Conservation (phyloP, 1,140 invertebrate species). For the Drosophila lowei region DNA sequence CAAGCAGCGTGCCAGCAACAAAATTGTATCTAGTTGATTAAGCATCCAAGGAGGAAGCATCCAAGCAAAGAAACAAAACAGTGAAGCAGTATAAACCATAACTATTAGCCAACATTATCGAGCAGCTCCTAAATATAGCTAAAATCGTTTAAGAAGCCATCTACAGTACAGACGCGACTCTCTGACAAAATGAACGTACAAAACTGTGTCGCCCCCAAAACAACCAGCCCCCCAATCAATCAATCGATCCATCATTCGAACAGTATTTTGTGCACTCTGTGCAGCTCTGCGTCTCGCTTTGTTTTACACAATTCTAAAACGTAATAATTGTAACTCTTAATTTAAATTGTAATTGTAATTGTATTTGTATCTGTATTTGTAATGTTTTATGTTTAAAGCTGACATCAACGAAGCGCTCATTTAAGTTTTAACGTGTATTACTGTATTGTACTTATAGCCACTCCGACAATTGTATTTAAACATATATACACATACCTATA, state of each 20-base stretch:
- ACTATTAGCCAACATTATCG: constrained; percentile 45
- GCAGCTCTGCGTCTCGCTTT: constrained; percentile 57
- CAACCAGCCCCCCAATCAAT: not conserved
- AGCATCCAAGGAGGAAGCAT: constrained; percentile 37
- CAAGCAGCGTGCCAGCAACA: constrained; percentile 23
- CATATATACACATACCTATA: constrained; percentile 33
- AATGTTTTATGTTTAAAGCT: constrained; percentile 25
- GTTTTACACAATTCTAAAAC: constrained; percentile 32
- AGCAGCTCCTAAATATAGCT: constrained; percentile 21
- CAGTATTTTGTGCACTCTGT: constrained; percentile 67
- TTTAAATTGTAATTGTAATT: constrained; percentile 10
- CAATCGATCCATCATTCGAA: constrained; percentile 41
- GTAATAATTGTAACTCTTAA: constrained; percentile 15
- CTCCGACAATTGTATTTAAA: constrained; percentile 50
- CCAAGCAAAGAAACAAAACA: not conserved
- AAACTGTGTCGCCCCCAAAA: constrained; percentile 36
- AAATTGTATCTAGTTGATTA: constrained; percentile 52
- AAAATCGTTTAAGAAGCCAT: constrained; percentile 38
- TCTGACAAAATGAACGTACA: constrained; percentile 39
- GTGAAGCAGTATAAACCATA: constrained; percentile 33
- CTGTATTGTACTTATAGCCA: constrained; percentile 63
- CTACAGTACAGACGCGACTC: constrained; percentile 29
- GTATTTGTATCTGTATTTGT: constrained; percentile 29
- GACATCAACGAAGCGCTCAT: constrained; percentile 66
- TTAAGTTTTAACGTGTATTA: constrained; percentile 75